These are phyloP conservation scores for Drosophila teissieri DNA, from an alignment of 1,140 invertebrate species.

Conservation along the genomic window DNA sequence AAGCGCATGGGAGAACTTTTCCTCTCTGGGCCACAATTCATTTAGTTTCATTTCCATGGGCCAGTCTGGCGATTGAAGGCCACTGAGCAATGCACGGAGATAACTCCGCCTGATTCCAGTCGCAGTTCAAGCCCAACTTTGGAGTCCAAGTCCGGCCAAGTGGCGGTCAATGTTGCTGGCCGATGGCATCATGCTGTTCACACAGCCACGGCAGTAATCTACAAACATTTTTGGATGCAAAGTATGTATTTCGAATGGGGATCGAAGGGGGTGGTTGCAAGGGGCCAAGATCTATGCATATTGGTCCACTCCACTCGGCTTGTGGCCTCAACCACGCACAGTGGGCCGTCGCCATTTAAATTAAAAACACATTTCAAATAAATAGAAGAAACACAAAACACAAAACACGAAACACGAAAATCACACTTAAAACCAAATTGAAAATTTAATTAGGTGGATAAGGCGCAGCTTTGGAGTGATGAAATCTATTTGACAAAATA, in stretches of 20 bases:
- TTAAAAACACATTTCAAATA: slow-evolving; percentile 35
- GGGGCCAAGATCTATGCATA: slow-evolving; percentile 22
- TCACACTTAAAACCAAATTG: slow-evolving; percentile 20
- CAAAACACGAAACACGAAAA: not conserved
- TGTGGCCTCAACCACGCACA: slow-evolving; percentile 33
- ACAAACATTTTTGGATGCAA: slow-evolving; percentile 46
- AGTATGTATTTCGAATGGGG: slow-evolving; percentile 13
- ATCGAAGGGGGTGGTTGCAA: not conserved
- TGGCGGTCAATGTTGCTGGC: slow-evolving; percentile 22
- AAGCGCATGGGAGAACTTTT: slow-evolving; percentile 26
- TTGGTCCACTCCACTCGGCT: slow-evolving; percentile 36
- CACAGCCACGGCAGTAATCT: slow-evolving; percentile 48
- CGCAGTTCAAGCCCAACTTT: slow-evolving; percentile 3
- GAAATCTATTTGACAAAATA: slow-evolving; percentile 20
- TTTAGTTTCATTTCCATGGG: slow-evolving; percentile 15
- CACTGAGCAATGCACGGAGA: slow-evolving; percentile 47
- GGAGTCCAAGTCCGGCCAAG: slow-evolving; percentile 10
- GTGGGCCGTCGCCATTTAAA: slow-evolving; percentile 26
- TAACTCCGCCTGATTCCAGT: slow-evolving; percentile 28
- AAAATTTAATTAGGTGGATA: slow-evolving; percentile 33
- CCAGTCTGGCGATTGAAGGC: slow-evolving; percentile 35
- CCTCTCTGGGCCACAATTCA: slow-evolving; percentile 44
- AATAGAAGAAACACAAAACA: not conserved
- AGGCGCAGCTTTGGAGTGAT: not conserved
- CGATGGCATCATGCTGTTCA: slow-evolving; percentile 73